A percentile compares a stretch with the other conserved stretches of the same genome.
These are phyloP conservation scores for Rotaria sp. DNA, from an alignment of 2,888 invertebrate species.

Conservation along the genomic window DNA sequence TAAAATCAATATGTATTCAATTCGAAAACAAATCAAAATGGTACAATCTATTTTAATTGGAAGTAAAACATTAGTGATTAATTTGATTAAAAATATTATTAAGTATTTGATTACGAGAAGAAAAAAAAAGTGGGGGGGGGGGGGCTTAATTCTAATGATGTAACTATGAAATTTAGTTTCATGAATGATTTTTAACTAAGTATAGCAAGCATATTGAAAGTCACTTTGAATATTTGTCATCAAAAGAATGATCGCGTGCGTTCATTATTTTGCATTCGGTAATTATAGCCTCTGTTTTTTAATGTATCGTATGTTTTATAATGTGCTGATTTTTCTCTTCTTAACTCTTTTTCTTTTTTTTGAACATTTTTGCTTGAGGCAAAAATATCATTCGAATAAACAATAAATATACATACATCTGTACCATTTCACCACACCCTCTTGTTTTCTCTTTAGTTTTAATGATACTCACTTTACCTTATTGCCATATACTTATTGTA, in stretches of 20 bases:
- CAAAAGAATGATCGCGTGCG: slow-evolving; percentile 18
- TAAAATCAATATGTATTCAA: too few species aligned
- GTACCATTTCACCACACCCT: neutral
- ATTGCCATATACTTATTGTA: neutral
- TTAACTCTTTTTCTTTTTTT: neutral
- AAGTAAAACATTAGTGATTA: too few species aligned
- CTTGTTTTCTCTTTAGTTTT: neutral
- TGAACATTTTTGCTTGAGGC: neutral
- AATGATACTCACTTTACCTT: neutral
- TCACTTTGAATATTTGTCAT: slow-evolving; percentile 5
- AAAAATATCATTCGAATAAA: neutral
- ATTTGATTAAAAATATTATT: too few species aligned
- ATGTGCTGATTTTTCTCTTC: neutral
- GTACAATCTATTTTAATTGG: too few species aligned
- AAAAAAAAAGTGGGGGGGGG: neutral
- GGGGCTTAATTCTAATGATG: neutral
- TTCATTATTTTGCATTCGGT: neutral
- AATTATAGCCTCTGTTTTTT: slow-evolving; percentile 3
- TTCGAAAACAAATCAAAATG: too few species aligned
- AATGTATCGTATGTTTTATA: neutral
- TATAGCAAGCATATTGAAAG: neutral
- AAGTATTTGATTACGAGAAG: too few species aligned
- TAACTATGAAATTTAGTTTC: neutral
- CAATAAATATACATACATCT: slow-evolving; percentile 18
- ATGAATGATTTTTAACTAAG: neutral